A percentile compares a stretch with the other conserved stretches of the same genome.
Evolutionary conservation across 2,797 vertebrate species (phyloP).

Genomic region (Cyclura pinguis): DNA sequence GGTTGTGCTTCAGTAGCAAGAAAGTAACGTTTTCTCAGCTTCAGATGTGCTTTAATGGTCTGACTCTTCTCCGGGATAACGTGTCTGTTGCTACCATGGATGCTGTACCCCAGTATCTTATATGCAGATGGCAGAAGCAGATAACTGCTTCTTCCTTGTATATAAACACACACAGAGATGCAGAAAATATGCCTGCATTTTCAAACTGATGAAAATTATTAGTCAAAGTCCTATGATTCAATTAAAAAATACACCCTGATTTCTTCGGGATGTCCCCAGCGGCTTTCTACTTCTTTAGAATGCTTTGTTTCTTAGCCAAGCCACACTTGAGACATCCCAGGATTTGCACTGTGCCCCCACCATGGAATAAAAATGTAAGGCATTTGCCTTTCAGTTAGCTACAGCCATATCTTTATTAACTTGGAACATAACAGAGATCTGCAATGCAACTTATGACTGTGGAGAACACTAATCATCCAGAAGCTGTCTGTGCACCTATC

Average conservation of each 20-base stretch:
- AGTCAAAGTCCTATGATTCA: not conserved
- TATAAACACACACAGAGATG: too few species aligned
- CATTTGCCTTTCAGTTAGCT: not conserved
- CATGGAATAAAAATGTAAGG: not conserved
- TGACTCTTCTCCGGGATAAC: not conserved
- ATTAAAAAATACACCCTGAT: not conserved
- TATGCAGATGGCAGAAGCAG: not conserved
- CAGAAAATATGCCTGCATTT: not conserved
- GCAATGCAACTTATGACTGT: not conserved
- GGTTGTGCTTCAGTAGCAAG: not conserved
- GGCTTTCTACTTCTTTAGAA: not conserved
- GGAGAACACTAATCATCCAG: not conserved
- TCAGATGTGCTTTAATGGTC: not conserved
- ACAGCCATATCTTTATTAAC: not conserved
- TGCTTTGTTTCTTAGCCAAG: slow-evolving; percentile 5
- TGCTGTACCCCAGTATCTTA: not conserved
- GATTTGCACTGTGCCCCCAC: too few species aligned
- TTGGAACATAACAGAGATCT: not conserved
- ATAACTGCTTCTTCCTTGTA: not conserved
- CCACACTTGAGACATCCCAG: not conserved
- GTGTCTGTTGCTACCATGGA: not conserved
- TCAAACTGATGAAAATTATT: not conserved
- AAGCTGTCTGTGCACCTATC: not conserved
- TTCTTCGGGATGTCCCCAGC: not conserved
- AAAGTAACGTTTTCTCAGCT: not conserved